Evolutionary conservation across 2,888 invertebrate species (phyloP), one percentile per base, ranked within the genome.

Genomic region (Parnassius smintheus): DNA sequence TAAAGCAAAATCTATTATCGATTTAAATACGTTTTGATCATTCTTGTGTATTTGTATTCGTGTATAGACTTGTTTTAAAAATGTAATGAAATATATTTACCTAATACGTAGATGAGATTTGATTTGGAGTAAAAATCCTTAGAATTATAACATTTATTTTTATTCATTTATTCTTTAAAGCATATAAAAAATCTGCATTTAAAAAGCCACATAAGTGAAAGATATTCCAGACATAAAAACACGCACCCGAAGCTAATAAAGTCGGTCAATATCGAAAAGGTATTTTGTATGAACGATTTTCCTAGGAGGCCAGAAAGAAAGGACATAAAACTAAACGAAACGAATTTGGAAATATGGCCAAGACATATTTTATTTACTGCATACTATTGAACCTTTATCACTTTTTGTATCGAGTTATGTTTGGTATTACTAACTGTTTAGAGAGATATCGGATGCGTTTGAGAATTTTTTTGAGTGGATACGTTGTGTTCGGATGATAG

Each of bases 341-440:
- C 86, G 86, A 88, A 89, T 85, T 87, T 86, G 85, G 87, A 90
- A 89, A 88, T 88, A 91, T 88, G 87, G 83, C 81, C 85, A 85
- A 88, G 87, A 88, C 87, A 91, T 92, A 91, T 91, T 89, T 91
- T 92, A 91, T 92, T 91, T 91, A 91, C 91, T 89, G 86, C 86
- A 88, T 85, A 89, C 91, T 91, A 91, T 91, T 82, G 90, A 86
- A 85, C 89, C 88, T 91, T 87, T 89, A 91, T 90, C 89, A 86
- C 85, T 78, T 85, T 83, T 83, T 86, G 87, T 88, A 86, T 87
- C 81, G 81, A 82, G 84, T 88, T 83, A 83, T 82, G 78, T 84
- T 85, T 80, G 77, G 77, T 80, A 83, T 82, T 80, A 77, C 78
- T 79, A 75, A 77, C 75, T 80, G 81, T 84, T 87, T 84, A 83